Percentiles rank a stretch among this genome's conserved stretches.
phyloP scores from a whole-genome alignment of 2,113 vertebrate genomes.

The Colaptes auratus region DNA sequence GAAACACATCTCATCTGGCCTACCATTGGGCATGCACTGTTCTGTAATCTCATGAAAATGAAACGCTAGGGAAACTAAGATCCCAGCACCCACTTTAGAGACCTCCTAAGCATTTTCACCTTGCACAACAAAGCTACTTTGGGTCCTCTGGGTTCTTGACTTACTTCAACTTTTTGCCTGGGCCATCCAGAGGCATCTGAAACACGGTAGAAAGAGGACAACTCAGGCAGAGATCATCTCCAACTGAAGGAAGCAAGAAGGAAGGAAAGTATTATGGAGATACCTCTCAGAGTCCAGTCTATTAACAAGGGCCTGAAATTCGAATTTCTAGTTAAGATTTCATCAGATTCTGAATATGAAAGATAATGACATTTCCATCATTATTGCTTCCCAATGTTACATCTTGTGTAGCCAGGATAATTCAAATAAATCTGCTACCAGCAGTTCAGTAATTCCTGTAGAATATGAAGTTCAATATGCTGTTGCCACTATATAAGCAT shows the following conservation, averaged over 20 bases:
- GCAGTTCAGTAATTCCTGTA: background rate
- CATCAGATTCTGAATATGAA: background rate
- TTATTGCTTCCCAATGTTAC: background rate
- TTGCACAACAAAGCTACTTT: background rate
- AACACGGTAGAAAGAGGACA: background rate
- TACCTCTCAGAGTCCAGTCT: background rate
- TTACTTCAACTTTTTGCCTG: background rate
- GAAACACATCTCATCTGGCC: background rate
- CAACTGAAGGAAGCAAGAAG: background rate
- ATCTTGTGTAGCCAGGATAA: background rate
- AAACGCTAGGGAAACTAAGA: background rate
- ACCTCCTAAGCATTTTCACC: background rate
- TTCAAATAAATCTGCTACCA: conserved; percentile 7
- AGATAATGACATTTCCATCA: conserved; percentile 11
- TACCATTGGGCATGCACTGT: background rate
- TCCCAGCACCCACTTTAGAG: background rate
- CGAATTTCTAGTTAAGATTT: conserved; percentile 9
- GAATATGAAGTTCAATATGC: background rate
- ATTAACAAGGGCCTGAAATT: background rate
- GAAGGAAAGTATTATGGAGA: background rate
- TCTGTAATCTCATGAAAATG: conserved; percentile 15
- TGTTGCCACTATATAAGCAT: background rate
- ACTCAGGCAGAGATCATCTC: background rate
- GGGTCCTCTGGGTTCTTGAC: background rate
- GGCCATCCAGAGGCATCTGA: background rate